Percentiles rank a stretch among this genome's conserved stretches.
Conservation (phyloP, 1,140 invertebrate species). For the Pogonognathellus flavescens region DNA sequence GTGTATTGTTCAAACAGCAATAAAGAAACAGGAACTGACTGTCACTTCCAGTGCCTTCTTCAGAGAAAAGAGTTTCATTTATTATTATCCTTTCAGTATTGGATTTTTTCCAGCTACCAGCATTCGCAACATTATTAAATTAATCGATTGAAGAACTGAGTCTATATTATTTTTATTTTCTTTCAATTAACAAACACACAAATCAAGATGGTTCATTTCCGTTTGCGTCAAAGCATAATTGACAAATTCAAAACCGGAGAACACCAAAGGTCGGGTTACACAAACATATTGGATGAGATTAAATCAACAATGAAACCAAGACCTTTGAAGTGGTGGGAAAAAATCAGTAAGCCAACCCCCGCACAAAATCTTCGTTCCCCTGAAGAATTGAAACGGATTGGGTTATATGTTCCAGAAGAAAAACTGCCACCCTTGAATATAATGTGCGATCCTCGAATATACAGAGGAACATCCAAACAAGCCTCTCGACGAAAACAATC, state of each 20-base stretch:
- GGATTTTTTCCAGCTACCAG: no score
- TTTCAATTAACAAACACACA: background rate
- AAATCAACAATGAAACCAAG: background rate
- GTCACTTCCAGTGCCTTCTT: no score
- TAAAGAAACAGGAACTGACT: no score
- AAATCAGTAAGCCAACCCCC: background rate
- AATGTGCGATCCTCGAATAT: background rate
- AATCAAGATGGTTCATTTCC: background rate
- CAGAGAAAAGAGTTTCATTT: no score
- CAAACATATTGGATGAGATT: background rate
- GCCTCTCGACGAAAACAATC: background rate
- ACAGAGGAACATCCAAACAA: background rate
- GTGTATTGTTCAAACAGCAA: no score
- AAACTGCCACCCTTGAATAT: background rate
- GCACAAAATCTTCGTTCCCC: background rate
- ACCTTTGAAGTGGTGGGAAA: background rate
- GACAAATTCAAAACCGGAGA: slow-evolving; percentile 16
- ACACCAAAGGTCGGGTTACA: background rate
- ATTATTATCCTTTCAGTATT: no score
- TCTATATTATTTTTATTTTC: background rate
- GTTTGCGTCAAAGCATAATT: slow-evolving; percentile 7
- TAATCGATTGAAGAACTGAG: no score
- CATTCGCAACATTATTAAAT: no score
- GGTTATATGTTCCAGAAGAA: background rate
- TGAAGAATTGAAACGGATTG: background rate